These are phyloP conservation scores for Umimayanthus kanabou DNA, from an alignment of 92 coral and sea anemone genomes.

Conservation along the genomic window DNA sequence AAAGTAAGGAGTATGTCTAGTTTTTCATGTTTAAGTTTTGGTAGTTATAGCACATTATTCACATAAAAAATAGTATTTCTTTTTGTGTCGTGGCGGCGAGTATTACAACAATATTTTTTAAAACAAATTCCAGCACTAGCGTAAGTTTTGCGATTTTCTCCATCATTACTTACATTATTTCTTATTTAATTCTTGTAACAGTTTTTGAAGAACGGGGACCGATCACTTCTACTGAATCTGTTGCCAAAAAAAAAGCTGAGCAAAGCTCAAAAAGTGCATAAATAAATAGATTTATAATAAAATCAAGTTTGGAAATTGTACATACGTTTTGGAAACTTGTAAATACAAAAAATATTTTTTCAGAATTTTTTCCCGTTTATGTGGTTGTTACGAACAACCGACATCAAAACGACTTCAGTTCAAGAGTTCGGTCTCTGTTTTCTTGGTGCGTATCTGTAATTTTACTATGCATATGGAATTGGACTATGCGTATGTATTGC, in stretches of 20 bases:
- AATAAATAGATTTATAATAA: not conserved
- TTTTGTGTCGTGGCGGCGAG: not conserved
- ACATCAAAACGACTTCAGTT: not conserved
- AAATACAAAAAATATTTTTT: not conserved
- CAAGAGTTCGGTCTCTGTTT: constrained; percentile 19
- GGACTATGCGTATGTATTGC: no score
- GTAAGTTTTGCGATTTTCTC: not conserved
- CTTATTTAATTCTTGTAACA: not conserved
- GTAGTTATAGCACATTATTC: no score
- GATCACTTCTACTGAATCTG: constrained; percentile 2
- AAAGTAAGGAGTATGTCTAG: no score
- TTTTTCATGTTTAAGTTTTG: not conserved
- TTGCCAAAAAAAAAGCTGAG: not conserved
- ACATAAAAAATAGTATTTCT: not conserved
- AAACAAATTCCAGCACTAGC: not conserved
- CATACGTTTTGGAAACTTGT: constrained; percentile 5
- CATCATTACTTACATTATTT: not conserved
- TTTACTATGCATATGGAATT: not conserved
- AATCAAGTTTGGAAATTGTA: not conserved
- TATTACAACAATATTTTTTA: not conserved
- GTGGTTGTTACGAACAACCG: not conserved
- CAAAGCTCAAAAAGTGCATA: not conserved
- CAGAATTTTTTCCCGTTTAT: not conserved
- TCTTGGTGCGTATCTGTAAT: not conserved
- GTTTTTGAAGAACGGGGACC: not conserved